phyloP scores from a whole-genome alignment of 2,888 invertebrate species.

The Atrina japonica region DNA sequence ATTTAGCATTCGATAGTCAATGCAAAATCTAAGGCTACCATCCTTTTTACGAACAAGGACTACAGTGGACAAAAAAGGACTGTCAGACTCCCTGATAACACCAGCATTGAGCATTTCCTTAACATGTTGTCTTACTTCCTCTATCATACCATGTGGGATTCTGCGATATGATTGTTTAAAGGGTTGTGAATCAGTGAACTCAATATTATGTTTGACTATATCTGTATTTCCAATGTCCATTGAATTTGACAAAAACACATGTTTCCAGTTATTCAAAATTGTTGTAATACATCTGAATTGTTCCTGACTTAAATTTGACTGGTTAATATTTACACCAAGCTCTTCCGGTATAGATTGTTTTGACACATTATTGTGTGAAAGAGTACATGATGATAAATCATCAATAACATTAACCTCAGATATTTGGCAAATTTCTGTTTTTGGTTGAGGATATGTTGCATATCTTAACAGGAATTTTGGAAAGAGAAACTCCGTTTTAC shows the following conservation, averaged over 20 bases:
- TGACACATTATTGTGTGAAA: background rate
- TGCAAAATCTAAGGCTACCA: conserved; percentile 31
- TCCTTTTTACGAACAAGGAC: conserved; percentile 37
- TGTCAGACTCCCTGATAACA: conserved; percentile 26
- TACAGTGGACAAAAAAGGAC: conserved; percentile 33
- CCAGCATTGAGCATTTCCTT: conserved; percentile 39
- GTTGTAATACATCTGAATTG: background rate
- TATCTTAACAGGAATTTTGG: conserved; percentile 28
- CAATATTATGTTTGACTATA: conserved; percentile 41
- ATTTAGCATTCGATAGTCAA: conserved; percentile 34
- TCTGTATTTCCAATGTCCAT: conserved; percentile 27
- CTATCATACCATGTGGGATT: conserved; percentile 35
- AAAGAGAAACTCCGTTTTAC: background rate
- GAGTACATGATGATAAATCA: conserved; percentile 16
- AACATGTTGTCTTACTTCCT: conserved; percentile 42
- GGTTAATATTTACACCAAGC: conserved; percentile 7
- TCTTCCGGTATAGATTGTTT: conserved; percentile 5
- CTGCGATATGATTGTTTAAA: conserved; percentile 34
- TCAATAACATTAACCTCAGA: conserved; percentile 32
- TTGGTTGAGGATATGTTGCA: conserved; percentile 38
- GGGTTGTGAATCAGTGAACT: conserved; percentile 29
- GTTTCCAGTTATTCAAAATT: conserved; percentile 24
- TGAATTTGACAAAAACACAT: conserved; percentile 17
- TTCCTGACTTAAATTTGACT: conserved; percentile 13
- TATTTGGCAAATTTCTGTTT: conserved; percentile 15